Conservation (phyloP, 2,888 invertebrate species). For the Machimus atricapillus region DNA sequence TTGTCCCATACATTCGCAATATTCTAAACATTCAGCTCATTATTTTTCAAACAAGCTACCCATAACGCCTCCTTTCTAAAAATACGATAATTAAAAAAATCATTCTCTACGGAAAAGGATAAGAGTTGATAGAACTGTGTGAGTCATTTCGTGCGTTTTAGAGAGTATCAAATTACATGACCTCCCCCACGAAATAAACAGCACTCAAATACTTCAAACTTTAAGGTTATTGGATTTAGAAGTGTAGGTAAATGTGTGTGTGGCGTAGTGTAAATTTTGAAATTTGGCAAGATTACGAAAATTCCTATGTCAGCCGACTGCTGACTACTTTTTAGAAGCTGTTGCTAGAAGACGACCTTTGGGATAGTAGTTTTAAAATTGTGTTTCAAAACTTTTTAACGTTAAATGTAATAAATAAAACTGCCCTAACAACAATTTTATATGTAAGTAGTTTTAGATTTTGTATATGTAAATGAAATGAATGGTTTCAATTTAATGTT, state of each 20-base stretch:
- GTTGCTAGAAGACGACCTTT: not conserved
- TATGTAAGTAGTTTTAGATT: too few relatives aligned
- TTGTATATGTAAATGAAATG: too few relatives aligned
- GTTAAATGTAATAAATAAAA: too few relatives aligned
- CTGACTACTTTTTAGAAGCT: constrained; percentile 53
- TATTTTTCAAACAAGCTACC: not conserved
- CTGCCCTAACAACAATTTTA: too few relatives aligned
- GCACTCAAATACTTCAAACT: not conserved
- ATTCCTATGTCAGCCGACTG: constrained; percentile 41
- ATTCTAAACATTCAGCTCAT: not conserved
- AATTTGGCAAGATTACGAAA: not conserved
- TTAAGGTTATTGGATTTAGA: not conserved
- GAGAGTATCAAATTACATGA: not conserved
- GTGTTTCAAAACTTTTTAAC: not conserved
- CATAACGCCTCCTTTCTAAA: not conserved
- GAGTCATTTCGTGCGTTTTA: not conserved
- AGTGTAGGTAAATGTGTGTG: not conserved
- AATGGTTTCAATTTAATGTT: too few relatives aligned
- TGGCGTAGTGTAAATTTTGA: not conserved
- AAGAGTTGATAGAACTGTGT: not conserved
- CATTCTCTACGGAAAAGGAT: not conserved
- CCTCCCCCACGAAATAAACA: not conserved
- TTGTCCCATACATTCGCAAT: not conserved
- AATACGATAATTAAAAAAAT: not conserved
- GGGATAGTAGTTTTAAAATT: not conserved